Base-by-base conservation (phyloP, 2,888 invertebrate species). In the Automeris io region DNA sequence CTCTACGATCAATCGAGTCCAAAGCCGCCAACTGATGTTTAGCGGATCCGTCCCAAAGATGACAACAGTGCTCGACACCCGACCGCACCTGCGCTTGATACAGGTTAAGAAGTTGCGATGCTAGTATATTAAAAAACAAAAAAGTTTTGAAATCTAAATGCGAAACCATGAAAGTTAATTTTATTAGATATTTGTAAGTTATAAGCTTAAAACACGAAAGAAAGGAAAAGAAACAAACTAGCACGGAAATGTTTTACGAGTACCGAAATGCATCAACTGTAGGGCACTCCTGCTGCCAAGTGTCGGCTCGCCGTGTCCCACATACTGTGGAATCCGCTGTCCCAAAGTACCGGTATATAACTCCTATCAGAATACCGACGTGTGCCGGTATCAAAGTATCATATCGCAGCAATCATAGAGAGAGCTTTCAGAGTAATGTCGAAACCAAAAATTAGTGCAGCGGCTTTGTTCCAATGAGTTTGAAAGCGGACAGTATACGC, bases 381-480 rank as follows among this genome's bases (percentile, higher is more conserved):
- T 29, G 35, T 40, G 21, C 36, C 25, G 33, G 18, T 38, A 33
- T 26, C 46, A 35, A 55, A 56, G 60, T 66, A 61, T 56, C 54
- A 61, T 57, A 51, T 57, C 57, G 58, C 58, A 49, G 71, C 76
- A 76, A 77, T 77, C 75, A 72, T 65, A 71, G 69, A 61, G 68
- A 77, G 65, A 75, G 77, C 75, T 75, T 72, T 76, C 66, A 70
- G 61, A 49, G 45, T 25, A 36, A 40, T 33, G 40, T 32, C 47
- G 57, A 55, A 51, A 46, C 64, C 49, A 41, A 65, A 72, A 75
- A 59, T 72, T 73, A 55, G 50, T 43, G 56, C 34, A 37, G 32
- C 18, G 31, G 39, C 41, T 50, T 50, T 52, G 52, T 54, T 44
- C 37, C 44, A 37, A 33, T 31, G 18, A 18, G 32, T 31, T 35